Percentiles rank a stretch among this genome's conserved stretches.
phyloP scores from a whole-genome alignment of 2,797 vertebrate genomes.

The Pangasius macronema region DNA sequence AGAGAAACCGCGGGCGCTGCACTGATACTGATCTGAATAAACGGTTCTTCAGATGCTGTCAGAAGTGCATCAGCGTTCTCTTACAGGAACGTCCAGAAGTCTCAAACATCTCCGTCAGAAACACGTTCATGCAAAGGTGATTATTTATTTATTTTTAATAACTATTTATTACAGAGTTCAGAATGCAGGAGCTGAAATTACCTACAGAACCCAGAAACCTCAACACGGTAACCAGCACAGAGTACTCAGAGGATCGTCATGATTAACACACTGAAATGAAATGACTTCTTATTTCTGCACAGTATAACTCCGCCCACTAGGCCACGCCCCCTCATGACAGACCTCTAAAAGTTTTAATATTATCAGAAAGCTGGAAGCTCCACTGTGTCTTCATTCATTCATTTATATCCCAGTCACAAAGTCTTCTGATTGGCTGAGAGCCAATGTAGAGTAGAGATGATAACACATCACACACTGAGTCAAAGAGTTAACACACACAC shows the following conservation, averaged over 20 bases:
- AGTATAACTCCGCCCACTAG: not conserved
- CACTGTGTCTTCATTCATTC: not conserved
- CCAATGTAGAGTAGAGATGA: not conserved
- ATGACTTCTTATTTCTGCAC: not conserved
- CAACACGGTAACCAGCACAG: not conserved
- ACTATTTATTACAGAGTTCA: not conserved
- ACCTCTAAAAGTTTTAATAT: not conserved
- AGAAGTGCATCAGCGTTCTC: not conserved
- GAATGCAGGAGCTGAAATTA: not conserved
- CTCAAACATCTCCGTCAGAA: not conserved
- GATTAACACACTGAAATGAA: not conserved
- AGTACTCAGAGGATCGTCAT: not conserved
- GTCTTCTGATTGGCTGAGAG: not conserved
- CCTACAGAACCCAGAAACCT: not conserved
- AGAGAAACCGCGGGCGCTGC: conserved; percentile 25
- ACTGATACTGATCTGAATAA: conserved; percentile 3
- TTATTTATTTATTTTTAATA: not conserved
- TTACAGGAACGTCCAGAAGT: not conserved
- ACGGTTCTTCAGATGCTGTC: not conserved
- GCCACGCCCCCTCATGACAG: not conserved
- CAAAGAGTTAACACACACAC: not conserved
- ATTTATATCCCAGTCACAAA: not conserved
- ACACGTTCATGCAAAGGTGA: not conserved
- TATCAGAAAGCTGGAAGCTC: not conserved
- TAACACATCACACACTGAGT: not conserved